phyloP scores from a whole-genome alignment of 2,888 invertebrate genomes.

The Eumacrocentrus americanus region DNA sequence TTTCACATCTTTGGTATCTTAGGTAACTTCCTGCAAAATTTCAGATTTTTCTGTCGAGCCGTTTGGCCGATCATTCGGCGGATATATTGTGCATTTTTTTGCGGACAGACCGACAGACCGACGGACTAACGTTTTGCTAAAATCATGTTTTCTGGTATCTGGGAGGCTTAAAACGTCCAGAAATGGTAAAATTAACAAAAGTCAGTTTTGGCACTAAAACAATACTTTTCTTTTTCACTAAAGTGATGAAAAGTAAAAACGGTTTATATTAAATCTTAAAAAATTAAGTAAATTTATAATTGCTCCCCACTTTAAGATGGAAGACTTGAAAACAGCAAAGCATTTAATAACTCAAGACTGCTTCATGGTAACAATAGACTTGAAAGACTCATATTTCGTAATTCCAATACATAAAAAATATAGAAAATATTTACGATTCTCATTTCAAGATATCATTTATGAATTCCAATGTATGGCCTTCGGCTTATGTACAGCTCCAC shows the following conservation, averaged over 20 bases:
- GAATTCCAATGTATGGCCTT: slow-evolving; percentile 35
- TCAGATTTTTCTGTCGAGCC: no score
- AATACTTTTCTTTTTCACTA: no score
- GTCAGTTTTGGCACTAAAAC: no score
- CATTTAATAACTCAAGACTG: neutral
- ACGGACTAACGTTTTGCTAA: no score
- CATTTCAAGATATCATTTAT: slow-evolving; percentile 25
- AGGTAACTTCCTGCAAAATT: no score
- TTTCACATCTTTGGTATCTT: neutral
- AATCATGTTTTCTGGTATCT: no score
- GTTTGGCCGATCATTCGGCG: no score
- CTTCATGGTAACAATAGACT: slow-evolving; percentile 27
- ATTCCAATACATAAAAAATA: slow-evolving; percentile 35
- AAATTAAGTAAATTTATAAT: slow-evolving; percentile 4
- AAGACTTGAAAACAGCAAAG: slow-evolving; percentile 1
- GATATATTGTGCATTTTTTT: no score
- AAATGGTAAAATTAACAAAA: no score
- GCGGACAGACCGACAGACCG: no score
- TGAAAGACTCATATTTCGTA: slow-evolving; percentile 28
- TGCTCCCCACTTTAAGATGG: slow-evolving; percentile 9
- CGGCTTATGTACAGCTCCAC: slow-evolving; percentile 39
- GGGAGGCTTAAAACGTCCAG: no score
- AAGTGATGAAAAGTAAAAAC: no score
- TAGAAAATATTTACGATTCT: slow-evolving; percentile 38
- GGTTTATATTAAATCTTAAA: slow-evolving; percentile 11